phyloP scores from a whole-genome alignment of 2,113 vertebrate species.

The Gymnorhina tibicen region DNA sequence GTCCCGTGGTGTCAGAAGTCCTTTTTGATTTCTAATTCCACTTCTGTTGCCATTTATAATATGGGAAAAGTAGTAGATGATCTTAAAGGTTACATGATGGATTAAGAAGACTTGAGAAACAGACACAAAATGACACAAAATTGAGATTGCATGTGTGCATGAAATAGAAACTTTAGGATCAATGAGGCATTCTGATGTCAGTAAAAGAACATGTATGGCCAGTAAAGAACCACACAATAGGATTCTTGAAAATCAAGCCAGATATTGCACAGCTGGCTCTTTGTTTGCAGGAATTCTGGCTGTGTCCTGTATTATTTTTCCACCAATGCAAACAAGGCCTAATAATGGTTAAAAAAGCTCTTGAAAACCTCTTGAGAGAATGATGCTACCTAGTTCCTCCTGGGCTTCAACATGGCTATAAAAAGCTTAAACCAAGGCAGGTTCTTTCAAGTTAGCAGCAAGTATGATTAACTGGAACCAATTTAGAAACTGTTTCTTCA shows the following conservation, averaged over 20 bases:
- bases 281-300: background rate
- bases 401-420: background rate
- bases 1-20: background rate
- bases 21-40: background rate
- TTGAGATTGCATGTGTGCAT: background rate
- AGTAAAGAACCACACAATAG: background rate
- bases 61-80: background rate
- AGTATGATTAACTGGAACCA: constrained; percentile 34
- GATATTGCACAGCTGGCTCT: background rate
- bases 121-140: background rate
- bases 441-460: background rate
- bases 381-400: background rate
- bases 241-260: background rate
- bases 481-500: constrained; percentile 41
- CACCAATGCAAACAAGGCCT: background rate
- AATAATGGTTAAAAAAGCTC: background rate
- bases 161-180: background rate
- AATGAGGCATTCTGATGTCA: background rate
- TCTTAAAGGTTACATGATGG: background rate
- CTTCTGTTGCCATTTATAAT: background rate
- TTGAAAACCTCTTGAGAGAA: background rate
- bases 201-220: background rate
- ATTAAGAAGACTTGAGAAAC: background rate
- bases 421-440: constrained; percentile 3
- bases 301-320: background rate